Evolutionary conservation across 2,888 invertebrate genomes (phyloP).

Genomic region (Philereme transversata): DNA sequence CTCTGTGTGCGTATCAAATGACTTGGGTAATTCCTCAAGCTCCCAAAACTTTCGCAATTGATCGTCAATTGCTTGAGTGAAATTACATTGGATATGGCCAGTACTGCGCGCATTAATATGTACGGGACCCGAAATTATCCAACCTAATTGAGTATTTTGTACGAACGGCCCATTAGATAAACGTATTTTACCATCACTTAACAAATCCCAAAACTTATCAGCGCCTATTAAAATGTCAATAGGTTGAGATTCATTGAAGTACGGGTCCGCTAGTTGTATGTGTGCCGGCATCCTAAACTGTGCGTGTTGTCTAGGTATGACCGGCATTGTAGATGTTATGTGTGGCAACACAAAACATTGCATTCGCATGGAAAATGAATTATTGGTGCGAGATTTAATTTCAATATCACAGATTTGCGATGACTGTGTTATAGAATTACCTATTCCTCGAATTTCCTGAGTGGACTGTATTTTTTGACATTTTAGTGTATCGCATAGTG

Average conservation of each 20-base stretch:
- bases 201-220: constrained; percentile 34
- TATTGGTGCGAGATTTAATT: no score
- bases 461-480: no score
- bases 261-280: constrained; percentile 13
- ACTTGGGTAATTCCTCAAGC: constrained; percentile 20
- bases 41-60: constrained; percentile 38
- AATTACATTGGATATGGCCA: constrained; percentile 28
- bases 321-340: neutral
- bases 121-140: constrained; percentile 37
- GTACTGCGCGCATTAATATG: neutral
- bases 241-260: neutral
- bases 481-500: no score
- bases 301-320: neutral
- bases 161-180: constrained; percentile 35
- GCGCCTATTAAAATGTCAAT: constrained; percentile 23
- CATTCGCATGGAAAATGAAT: neutral
- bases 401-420: no score
- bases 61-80: constrained; percentile 20
- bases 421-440: no score
- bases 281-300: constrained; percentile 2
- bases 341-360: neutral
- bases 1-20: constrained; percentile 3
- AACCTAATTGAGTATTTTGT: constrained; percentile 37
- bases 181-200: constrained; percentile 22
- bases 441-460: no score